Evolutionary conservation across 2,113 vertebrate species (phyloP).

Genomic region (Coryphaenoides rupestris): DNA sequence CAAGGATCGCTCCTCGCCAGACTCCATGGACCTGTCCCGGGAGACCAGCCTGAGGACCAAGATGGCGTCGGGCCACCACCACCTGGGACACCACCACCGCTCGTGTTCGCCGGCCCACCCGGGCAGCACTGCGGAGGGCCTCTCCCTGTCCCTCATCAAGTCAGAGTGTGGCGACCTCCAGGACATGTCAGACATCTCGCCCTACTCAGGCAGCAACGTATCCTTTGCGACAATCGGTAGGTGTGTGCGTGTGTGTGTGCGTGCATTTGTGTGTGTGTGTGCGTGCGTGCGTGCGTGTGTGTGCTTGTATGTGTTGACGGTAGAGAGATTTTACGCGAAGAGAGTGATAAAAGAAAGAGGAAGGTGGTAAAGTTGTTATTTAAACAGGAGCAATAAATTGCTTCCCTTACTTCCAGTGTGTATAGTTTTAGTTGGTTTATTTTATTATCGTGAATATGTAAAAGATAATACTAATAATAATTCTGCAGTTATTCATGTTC

Average conservation of each 20-base stretch:
- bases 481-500: no score
- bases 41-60: slow-evolving; percentile 97
- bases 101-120: slow-evolving; percentile 91
- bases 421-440: no score
- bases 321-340: background rate
- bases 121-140: slow-evolving; percentile 87
- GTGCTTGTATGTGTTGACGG: background rate
- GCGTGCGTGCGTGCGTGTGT: slow-evolving; percentile 1
- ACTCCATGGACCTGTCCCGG: slow-evolving; percentile 94
- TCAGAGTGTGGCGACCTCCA: slow-evolving; percentile 96
- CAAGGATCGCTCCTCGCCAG: slow-evolving; percentile 90
- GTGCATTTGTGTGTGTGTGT: background rate
- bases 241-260: background rate
- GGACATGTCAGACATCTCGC: slow-evolving; percentile 97
- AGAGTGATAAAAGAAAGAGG: background rate
- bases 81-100: slow-evolving; percentile 83
- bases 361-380: background rate
- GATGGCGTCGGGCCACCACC: slow-evolving; percentile 88
- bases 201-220: slow-evolving; percentile 98
- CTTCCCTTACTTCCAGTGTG: no score
- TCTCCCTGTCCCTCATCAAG: slow-evolving; percentile 96
- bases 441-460: no score
- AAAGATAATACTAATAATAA: background rate
- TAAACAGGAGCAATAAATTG: no score
- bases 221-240: slow-evolving; percentile 76